A percentile compares a stretch with the other conserved stretches of the same genome.
Evolutionary conservation across 2,797 vertebrate genomes (phyloP).

Genomic region (Hemitrygon akajei): DNA sequence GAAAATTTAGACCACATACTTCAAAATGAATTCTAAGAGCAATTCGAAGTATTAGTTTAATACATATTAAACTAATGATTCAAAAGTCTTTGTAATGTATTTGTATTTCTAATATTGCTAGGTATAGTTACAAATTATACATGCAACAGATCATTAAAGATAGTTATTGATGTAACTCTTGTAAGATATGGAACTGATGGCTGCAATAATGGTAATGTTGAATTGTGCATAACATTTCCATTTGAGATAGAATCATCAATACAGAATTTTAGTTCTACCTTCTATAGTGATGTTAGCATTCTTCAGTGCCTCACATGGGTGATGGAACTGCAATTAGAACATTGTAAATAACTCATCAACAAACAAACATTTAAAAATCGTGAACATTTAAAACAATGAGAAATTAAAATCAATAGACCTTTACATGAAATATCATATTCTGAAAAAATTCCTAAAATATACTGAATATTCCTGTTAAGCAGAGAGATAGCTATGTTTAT

Average conservation of each 20-base stretch:
- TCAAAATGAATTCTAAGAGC: neutral
- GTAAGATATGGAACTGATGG: neutral
- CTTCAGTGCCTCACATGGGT: neutral
- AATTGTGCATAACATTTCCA: constrained; percentile 22
- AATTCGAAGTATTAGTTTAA: neutral
- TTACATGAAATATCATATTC: neutral
- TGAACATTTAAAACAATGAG: neutral
- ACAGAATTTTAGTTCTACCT: neutral
- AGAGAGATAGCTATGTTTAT: neutral
- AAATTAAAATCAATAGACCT: neutral
- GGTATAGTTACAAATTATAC: neutral
- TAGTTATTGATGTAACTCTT: constrained; percentile 8
- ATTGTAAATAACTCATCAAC: neutral
- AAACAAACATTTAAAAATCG: too few species aligned
- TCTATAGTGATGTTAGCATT: neutral
- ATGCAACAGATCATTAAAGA: constrained; percentile 24
- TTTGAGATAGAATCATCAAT: neutral
- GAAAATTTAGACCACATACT: too few species aligned
- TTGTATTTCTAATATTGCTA: neutral
- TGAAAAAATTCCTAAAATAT: neutral
- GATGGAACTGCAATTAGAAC: neutral
- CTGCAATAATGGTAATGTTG: neutral
- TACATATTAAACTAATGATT: neutral
- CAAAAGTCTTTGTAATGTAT: constrained; percentile 1
- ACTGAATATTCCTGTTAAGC: neutral